phyloP scores from a whole-genome alignment of 2,113 vertebrate genomes.

The Gopherus flavomarginatus region DNA sequence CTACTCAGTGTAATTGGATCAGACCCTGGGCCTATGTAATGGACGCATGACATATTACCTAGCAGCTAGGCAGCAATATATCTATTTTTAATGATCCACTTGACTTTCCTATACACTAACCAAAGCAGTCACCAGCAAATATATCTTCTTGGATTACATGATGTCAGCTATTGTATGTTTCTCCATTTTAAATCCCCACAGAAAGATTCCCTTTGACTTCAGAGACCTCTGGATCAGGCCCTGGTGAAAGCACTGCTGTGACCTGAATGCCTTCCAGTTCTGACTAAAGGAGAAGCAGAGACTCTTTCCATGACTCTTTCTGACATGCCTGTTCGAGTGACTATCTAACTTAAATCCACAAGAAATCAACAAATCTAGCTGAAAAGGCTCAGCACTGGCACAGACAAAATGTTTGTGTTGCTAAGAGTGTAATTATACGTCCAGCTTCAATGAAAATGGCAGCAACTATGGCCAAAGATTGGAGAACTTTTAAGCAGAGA shows the following conservation, averaged over 20 bases:
- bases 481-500: constrained; percentile 5
- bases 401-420: not conserved
- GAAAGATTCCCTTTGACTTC: not conserved
- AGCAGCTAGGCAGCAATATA: not conserved
- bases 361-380: not conserved
- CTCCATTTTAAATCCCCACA: not conserved
- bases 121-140: not conserved
- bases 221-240: not conserved
- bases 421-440: not conserved
- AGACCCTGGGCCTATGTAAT: not conserved
- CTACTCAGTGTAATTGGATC: fast-evolving
- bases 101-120: not conserved
- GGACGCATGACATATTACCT: not conserved
- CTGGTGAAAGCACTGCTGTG: not conserved
- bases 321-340: not conserved
- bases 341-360: not conserved
- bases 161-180: not conserved
- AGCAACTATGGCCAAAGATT: not conserved
- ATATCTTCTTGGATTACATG: not conserved
- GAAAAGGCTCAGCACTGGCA: not conserved
- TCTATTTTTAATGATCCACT: not conserved
- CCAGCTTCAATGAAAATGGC: not conserved
- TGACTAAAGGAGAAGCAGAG: not conserved
- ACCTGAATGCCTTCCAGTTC: not conserved
- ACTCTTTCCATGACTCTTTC: not conserved